Base-by-base conservation (phyloP, 2,888 invertebrate genomes). In the Congeria kusceri region DNA sequence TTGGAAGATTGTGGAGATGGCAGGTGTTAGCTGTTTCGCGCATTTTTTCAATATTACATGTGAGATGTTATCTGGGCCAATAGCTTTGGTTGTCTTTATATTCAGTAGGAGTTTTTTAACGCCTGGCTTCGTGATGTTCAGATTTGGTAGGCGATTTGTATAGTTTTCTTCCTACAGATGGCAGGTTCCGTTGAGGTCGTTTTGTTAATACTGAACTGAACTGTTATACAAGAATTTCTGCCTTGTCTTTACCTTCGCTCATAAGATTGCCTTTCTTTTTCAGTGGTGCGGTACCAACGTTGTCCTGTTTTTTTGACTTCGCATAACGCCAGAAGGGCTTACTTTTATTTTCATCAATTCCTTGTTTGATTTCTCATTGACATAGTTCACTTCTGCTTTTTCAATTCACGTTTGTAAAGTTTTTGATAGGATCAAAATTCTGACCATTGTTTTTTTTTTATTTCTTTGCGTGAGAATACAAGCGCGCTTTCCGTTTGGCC, bases 321-420 rank as follows among this genome's bases (percentile, higher is more conserved):
- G 56, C 25, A 53, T 64, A 58, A 44, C 27, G 68, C 59, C 59
- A 76, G 59, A 70, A 64, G n/a, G 69, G 56, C 61, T 70, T 71
- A 15, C 18, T 56, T 46, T 77, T 77, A 32, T 77, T 77, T 2
- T 70, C 39, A 15, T 58, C 20, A 13, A 77, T 56, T 0, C 67
- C 71, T 28, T 77, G 66, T 18, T 56, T 32, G 18, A 71, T 28
- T 53, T 57, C 5, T 23, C 15, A 56, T 76, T 65, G 2, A 61
- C 28, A 39, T 53, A 53, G n/a, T 53, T 53, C 1, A 53, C 25
- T 53, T 53, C 53, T 20, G 25, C 53, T n/a, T 18, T 27, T 62
- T 58, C 9, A 39, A 56, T 20, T 27, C 46, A 13, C 47, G 32
- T 58, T 75, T 64, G 66, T 62, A 70, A 28, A 59, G 47, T 39